Evolutionary conservation across 1,140 invertebrate genomes (phyloP), one percentile per base, ranked within the genome.

Genomic region (Tetramorium alpestre): DNA sequence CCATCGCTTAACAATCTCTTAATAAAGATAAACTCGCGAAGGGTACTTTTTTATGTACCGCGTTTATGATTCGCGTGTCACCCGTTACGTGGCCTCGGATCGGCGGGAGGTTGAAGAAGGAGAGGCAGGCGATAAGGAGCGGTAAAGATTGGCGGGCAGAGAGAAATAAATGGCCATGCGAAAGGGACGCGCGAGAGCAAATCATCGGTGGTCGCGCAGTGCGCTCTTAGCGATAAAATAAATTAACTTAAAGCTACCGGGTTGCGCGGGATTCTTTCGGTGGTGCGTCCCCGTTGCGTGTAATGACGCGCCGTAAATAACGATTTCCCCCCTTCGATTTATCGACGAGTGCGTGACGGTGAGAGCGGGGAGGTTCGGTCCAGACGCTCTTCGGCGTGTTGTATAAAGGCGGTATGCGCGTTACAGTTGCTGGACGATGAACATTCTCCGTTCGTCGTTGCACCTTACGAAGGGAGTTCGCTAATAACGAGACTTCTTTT

Each of bases 281-380:
- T 65, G 87, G 81, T 58, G 47, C 82, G 69, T 80, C 58, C 69
- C 60, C 62, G 65, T 82, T 70, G 64, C 87, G 88, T 62, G 90
- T 93, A 93, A 93, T 92, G 91, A 93, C 88, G 89, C 87, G 78
- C 86, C 90, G 87, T 93, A 93, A 93, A 93, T 93, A 91, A 93
- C 89, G 86, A 91, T 88, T 87, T 54, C 65, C 62, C 65, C 70
- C 70, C 22, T 86, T 89, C 88, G 91, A 93, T 93, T 92, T 93
- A 92, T 92, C 89, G 87, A 82, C 77, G 75, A 64, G 77, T 28
- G 47, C 22, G 60, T 60, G 73, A 56, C 51, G 64, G 18, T 6
- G 54, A n/a, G 22, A 49, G 3, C 10, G 47, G 67, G 22, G 62
- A 38, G 38, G 58, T 13, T 44, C 69, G n/a, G 41, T 28, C 28